phyloP scores from a whole-genome alignment of 2,113 vertebrate genomes.

The Cisticola juncidis region DNA sequence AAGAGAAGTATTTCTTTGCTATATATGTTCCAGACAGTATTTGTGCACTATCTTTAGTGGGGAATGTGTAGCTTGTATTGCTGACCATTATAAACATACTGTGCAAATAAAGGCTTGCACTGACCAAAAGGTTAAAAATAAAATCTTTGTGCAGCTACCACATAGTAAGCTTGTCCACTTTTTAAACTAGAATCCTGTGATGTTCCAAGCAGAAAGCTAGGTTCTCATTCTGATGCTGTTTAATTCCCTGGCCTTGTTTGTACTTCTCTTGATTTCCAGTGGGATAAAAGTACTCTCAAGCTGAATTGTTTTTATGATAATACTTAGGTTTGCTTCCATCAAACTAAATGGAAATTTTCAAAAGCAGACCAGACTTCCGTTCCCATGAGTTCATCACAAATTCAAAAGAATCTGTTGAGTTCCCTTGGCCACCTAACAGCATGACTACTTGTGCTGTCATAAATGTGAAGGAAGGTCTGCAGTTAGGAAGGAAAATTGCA shows the following conservation, averaged over 20 bases:
- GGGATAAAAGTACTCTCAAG: not conserved
- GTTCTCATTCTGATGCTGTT: not conserved
- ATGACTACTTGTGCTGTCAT: not conserved
- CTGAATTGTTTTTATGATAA: not conserved
- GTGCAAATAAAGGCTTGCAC: not conserved
- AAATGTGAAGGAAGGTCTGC: not conserved
- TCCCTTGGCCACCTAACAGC: not conserved
- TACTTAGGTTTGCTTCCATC: not conserved
- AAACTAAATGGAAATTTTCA: not conserved
- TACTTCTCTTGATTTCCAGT: not conserved
- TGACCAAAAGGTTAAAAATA: conserved; percentile 15
- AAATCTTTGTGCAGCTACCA: not conserved
- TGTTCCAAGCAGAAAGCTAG: not conserved
- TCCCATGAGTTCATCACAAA: not conserved
- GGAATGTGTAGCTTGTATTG: not conserved
- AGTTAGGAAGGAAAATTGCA: not conserved
- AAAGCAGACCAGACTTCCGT: not conserved
- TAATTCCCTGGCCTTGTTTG: not conserved
- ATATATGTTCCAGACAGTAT: not conserved
- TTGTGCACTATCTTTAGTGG: not conserved
- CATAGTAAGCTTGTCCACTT: not conserved
- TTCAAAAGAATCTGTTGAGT: not conserved
- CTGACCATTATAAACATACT: not conserved
- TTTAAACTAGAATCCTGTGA: not conserved
- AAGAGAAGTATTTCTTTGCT: not conserved